These are phyloP conservation scores for Sebastes iracundus DNA, from an alignment of 2,797 vertebrate genomes.

Conservation along the genomic window DNA sequence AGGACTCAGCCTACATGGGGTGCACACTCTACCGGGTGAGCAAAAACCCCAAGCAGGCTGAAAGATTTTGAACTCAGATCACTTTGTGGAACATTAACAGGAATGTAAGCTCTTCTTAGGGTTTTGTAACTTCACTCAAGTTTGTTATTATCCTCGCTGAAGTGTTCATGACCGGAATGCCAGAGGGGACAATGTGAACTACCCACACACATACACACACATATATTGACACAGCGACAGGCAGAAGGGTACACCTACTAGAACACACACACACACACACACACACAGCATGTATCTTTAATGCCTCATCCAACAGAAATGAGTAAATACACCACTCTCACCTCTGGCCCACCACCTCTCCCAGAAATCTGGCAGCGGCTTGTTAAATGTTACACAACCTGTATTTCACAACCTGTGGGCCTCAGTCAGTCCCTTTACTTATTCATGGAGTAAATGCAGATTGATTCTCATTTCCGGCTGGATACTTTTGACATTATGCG, in stretches of 20 bases:
- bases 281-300: constrained; percentile 46
- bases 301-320: constrained; percentile 60
- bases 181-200: constrained; percentile 28
- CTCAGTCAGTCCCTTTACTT: constrained; percentile 67
- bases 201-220: constrained; percentile 10
- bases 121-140: constrained; percentile 49
- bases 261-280: constrained; percentile 15
- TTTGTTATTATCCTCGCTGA: constrained; percentile 55
- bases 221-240: constrained; percentile 33
- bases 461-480: constrained; percentile 38
- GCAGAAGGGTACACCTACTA: constrained; percentile 15
- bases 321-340: constrained; percentile 58
- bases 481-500: constrained; percentile 3
- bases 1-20: too few species aligned
- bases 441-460: constrained; percentile 57
- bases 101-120: constrained; percentile 8
- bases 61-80: constrained; percentile 17
- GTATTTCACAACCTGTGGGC: constrained; percentile 67
- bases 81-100: constrained; percentile 49
- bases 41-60: background rate
- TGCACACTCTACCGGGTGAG: too few species aligned
- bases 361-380: constrained; percentile 60
- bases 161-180: constrained; percentile 41
- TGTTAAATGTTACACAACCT: constrained; percentile 74
- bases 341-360: constrained; percentile 59